Evolutionary conservation across 2,797 vertebrate species (phyloP), one percentile per base, ranked within the genome.

Genomic region (Anguilla pacifica): DNA sequence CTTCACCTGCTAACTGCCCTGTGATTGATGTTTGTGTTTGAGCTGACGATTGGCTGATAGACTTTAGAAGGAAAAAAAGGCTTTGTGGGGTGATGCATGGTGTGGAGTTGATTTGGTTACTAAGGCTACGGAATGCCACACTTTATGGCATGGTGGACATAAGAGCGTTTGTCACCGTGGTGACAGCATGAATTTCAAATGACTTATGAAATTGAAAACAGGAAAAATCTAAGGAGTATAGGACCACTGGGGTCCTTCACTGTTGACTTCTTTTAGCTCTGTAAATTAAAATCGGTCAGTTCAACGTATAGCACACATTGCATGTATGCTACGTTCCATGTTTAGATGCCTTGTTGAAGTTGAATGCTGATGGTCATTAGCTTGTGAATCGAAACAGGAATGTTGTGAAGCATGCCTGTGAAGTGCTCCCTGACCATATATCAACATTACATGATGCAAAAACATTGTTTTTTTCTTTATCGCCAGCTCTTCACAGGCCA

Each of bases 51-150:
- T 92, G 88, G 86, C 90, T 88, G 92, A 90, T 92, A 92, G 92
- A 89, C 92, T 91, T 72, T 84, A 90, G 88, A 79, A 87, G 88
- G n/a, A 83, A 31, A 55, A 61, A 84, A 74, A 81, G 19, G 64
- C 81, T 59, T 72, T 35, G 81, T 61, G 15, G 35, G 25, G 53
- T 49, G 86, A 86, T 86, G 39, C 82, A 89, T 7, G 28, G 81
- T 49, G 79, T 84, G 43, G 22, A 70, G 81, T 89, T 93, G 92
- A 94, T 95, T 93, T 83, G 46, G 93, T 94, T 94, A 89, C 94
- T 92, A 94, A 90, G 92, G 92, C 91, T 91, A 94, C 93, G 86
- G 90, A 93, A 94, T 93, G 91, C 88, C 72, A 88, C 39, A 82
- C 74, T 67, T 83, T 70, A 51, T 59, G 77, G 59, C 13, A 39